Conservation (phyloP, 1,140 invertebrate species). For the Pararge aegeria region DNA sequence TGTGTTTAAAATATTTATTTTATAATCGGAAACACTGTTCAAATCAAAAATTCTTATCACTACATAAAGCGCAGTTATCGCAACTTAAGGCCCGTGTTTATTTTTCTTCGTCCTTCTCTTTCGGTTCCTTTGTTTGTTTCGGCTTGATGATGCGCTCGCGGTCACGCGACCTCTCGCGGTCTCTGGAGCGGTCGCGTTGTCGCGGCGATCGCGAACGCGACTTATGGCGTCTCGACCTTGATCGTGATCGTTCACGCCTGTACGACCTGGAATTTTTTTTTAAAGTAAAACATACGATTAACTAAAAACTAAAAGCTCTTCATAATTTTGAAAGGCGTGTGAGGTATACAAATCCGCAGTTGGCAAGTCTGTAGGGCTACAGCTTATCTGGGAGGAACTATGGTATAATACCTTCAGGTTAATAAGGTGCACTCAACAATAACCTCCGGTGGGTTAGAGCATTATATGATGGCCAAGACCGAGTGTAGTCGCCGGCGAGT, state of each 20-base stretch:
- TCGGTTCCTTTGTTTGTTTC: conserved; percentile 61
- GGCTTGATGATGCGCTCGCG: conserved; percentile 58
- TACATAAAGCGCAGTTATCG: neutral
- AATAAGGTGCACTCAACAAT: too few relatives aligned
- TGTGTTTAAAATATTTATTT: too few relatives aligned
- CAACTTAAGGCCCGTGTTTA: conserved; percentile 15
- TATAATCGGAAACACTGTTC: too few relatives aligned
- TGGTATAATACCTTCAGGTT: too few relatives aligned
- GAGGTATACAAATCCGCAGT: too few relatives aligned
- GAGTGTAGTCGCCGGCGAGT: too few relatives aligned
- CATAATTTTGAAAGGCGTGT: too few relatives aligned
- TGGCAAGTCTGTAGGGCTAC: too few relatives aligned
- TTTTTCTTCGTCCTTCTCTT: conserved; percentile 72
- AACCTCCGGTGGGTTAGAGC: too few relatives aligned
- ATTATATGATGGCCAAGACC: too few relatives aligned
- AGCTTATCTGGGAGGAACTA: too few relatives aligned
- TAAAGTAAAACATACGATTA: neutral
- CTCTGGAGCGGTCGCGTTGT: conserved; percentile 41
- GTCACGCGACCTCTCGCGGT: conserved; percentile 40
- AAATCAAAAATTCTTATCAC: neutral
- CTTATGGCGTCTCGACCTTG: conserved; percentile 70
- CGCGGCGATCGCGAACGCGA: conserved; percentile 72
- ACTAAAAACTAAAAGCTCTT: too few relatives aligned
- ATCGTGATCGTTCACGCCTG: conserved; percentile 69
- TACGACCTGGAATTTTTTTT: conserved; percentile 51